Evolutionary conservation across 2,113 vertebrate genomes (phyloP).

Genomic region (Odobenus rosmarus): DNA sequence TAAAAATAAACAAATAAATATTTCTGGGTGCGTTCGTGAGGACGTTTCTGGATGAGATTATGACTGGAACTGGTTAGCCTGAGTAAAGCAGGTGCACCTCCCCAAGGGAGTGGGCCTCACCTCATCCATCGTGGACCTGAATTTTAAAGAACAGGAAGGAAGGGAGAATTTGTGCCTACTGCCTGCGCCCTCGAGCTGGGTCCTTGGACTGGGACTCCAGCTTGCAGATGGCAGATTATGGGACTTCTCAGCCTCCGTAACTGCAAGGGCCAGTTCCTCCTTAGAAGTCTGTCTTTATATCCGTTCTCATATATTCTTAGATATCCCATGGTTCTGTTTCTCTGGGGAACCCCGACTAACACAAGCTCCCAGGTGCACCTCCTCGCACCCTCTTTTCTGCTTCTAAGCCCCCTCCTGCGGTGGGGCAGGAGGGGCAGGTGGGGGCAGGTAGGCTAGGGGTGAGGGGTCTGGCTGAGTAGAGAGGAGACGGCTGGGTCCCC

Average conservation of each 20-base stretch:
- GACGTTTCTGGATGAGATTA: background rate
- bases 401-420: background rate
- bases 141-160: background rate
- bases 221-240: background rate
- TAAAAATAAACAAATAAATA: too few species aligned
- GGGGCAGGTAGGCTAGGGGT: rapidly evolving
- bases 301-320: background rate
- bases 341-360: background rate
- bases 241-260: background rate
- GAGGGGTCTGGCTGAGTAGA: background rate
- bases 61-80: background rate
- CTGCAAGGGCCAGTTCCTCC: too few species aligned
- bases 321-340: background rate
- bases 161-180: background rate
- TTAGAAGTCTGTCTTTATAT: background rate
- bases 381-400: background rate
- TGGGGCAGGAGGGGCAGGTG: rapidly evolving
- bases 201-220: background rate
- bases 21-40: background rate
- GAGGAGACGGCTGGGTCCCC: background rate
- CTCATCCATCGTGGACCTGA: background rate
- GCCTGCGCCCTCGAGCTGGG: background rate
- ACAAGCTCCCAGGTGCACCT: background rate
- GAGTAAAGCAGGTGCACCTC: background rate
- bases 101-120: background rate